A percentile compares a stretch with the other conserved stretches of the same genome.
Evolutionary conservation across 1,140 invertebrate genomes (phyloP).

Genomic region (Phenacoccus solenopsis): DNA sequence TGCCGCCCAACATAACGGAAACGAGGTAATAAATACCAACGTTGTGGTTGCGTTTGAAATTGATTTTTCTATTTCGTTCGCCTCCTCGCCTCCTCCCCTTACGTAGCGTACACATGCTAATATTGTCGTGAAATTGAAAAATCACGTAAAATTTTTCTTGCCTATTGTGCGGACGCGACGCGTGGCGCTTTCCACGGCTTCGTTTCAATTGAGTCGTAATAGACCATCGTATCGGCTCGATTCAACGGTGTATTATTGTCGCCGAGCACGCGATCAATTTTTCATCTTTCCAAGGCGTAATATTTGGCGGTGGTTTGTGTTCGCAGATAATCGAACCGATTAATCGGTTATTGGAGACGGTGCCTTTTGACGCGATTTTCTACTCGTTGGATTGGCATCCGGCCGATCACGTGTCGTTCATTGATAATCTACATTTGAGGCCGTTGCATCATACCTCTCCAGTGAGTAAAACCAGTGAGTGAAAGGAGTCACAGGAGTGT

Average conservation of each 20-base stretch:
- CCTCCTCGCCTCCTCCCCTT: too few relatives aligned
- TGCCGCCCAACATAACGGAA: conserved; percentile 79
- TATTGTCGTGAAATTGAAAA: not conserved
- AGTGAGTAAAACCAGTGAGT: conserved; percentile 39
- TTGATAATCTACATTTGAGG: conserved; percentile 69
- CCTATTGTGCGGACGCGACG: too few relatives aligned
- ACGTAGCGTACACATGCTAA: too few relatives aligned
- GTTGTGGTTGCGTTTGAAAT: not conserved
- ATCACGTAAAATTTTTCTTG: not conserved
- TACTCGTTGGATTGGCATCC: conserved; percentile 98
- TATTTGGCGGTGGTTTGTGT: not conserved
- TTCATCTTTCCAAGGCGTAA: too few relatives aligned
- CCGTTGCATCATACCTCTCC: conserved; percentile 54
- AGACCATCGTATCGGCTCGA: not conserved
- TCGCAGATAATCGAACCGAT: conserved; percentile 73
- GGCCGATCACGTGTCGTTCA: conserved; percentile 89
- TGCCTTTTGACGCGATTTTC: conserved; percentile 82
- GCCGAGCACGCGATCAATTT: not conserved
- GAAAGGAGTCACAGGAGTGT: too few relatives aligned
- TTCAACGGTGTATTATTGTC: not conserved
- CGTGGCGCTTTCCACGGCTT: not conserved
- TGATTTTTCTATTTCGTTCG: too few relatives aligned
- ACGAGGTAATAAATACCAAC: conserved; percentile 43
- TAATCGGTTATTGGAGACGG: conserved; percentile 71
- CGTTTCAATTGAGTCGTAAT: not conserved